These are phyloP conservation scores for Drosophila kohkoa DNA, from an alignment of 1,140 invertebrate genomes.

Conservation along the genomic window DNA sequence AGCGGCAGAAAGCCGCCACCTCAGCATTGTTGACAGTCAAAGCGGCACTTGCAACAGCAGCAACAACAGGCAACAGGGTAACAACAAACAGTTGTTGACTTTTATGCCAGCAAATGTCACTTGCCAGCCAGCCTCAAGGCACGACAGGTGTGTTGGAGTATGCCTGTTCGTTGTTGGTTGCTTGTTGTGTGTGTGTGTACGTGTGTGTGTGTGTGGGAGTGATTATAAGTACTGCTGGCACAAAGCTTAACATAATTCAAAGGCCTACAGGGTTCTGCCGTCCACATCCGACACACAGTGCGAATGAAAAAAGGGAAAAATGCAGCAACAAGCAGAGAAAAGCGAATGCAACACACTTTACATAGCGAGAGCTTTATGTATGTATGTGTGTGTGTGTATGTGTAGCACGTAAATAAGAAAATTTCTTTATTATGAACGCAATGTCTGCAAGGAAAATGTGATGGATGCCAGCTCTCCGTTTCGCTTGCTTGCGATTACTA, in stretches of 20 bases:
- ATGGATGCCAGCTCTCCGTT: constrained; percentile 26
- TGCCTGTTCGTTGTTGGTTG: neutral
- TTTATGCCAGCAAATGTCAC: constrained; percentile 78
- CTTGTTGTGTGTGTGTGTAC: constrained; percentile 7
- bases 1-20: constrained; percentile 58
- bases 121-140: constrained; percentile 63
- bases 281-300: constrained; percentile 8
- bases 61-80: constrained; percentile 32
- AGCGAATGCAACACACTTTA: constrained; percentile 1
- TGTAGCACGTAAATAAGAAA: constrained; percentile 40
- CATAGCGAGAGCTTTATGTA: constrained; percentile 1
- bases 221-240: constrained; percentile 54
- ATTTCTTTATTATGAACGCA: constrained; percentile 55
- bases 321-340: constrained; percentile 38
- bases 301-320: constrained; percentile 23
- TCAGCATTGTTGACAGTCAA: constrained; percentile 76
- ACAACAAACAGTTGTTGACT: constrained; percentile 74
- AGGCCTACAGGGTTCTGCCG: constrained; percentile 36
- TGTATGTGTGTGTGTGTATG: constrained; percentile 4
- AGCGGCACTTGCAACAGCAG: constrained; percentile 62
- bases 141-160: constrained; percentile 26
- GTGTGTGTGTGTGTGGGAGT: constrained; percentile 25
- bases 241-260: constrained; percentile 72
- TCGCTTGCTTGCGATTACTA: neutral
- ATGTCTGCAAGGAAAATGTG: constrained; percentile 46